Evolutionary conservation across 2,113 vertebrate genomes (phyloP).

Genomic region (Platysteira castanea): DNA sequence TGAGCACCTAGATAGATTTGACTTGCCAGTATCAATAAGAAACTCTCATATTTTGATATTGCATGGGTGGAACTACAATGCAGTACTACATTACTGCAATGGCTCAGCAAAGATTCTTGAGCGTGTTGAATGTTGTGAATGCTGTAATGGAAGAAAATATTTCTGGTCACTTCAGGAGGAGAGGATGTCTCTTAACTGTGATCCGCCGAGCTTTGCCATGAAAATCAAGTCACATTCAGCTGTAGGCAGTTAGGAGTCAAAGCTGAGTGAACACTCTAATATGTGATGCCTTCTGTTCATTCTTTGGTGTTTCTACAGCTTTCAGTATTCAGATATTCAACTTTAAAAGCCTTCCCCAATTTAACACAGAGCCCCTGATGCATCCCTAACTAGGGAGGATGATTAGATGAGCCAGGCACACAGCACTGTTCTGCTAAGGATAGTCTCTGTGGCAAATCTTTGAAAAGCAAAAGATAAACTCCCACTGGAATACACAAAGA

Average conservation of each 20-base stretch:
- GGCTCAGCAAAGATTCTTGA: not conserved
- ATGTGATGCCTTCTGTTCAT: constrained; percentile 1
- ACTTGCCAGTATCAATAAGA: not conserved
- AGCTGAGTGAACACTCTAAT: not conserved
- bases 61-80: not conserved
- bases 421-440: not conserved
- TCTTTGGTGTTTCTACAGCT: not conserved
- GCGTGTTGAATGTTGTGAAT: not conserved
- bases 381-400: constrained; percentile 42
- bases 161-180: not conserved
- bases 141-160: not conserved
- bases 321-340: constrained; percentile 28
- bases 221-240: not conserved
- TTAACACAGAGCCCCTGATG: constrained; percentile 16
- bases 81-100: not conserved
- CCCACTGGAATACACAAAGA: constrained; percentile 26
- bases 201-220: not conserved
- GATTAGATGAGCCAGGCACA: constrained; percentile 39
- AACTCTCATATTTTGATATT: not conserved
- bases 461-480: constrained; percentile 47
- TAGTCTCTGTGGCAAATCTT: constrained; percentile 21
- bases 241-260: not conserved
- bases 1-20: not conserved
- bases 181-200: not conserved
- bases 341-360: constrained; percentile 35